Evolutionary conservation across 2,113 vertebrate species (phyloP), one percentile per base, ranked within the genome.

Genomic region (Thermophis baileyi): DNA sequence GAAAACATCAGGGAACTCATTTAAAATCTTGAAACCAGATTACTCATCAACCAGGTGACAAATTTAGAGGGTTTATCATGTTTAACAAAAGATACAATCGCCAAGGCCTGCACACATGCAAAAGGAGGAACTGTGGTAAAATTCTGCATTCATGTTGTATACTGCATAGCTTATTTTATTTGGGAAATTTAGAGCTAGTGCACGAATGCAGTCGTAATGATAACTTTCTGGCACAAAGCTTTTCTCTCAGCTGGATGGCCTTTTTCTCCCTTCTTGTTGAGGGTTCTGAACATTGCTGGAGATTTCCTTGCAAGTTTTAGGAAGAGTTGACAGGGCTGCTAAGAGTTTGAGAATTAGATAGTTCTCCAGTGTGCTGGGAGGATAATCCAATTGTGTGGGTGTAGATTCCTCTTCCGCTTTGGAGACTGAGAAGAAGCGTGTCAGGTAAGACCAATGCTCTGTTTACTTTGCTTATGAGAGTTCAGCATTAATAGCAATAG

Each of bases 1-100:
- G 22, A 87, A 88, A 91, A 94, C 63, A 94, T 94, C 89, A 94
- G 85, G 91, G 88, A 95, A n/a, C 11, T 40, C 16, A 94, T 54
- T 95, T 93, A 94, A 92, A 88, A 90, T 93, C 92, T 94, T 81
- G 91, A 96, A 95, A 90, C 54, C 53, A 94, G 88, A 18, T 50
- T 50, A 87, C 92, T 94, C 1, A 51, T 94, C 54, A 92, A 50
- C 89, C 91, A 95, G 87, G 91, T 94, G 92, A 92, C 50, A 94
- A 89, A 91, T 92, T 94, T 10, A 74, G 57, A 9, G 93, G 92
- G 87, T 93, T 9, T 20, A 27, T 9, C 60, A 90, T 27, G 0
- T 95, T 69, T 89, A 89, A 47, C 47, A 25, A 51, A 94, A 94
- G 54, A 35, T n/a, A 55, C 16, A 10, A 50, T 55, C 93, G 93